Evolutionary conservation across 64 coral and sea anemone species (phyloP).

Genomic region (Stichodactyla helianthus): DNA sequence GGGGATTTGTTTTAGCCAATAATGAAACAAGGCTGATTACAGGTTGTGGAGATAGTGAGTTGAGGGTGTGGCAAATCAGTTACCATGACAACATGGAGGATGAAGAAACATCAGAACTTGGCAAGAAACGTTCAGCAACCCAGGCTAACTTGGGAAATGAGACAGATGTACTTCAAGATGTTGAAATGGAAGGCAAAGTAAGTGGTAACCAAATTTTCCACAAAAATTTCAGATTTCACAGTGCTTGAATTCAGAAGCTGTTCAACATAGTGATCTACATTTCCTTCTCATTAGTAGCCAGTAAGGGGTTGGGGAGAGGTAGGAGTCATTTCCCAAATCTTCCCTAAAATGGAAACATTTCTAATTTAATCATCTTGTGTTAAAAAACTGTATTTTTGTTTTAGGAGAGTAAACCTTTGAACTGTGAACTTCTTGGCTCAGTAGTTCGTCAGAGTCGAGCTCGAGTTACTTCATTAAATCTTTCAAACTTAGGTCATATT

Average conservation of each 20-base stretch:
- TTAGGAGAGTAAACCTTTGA: conserved; percentile 38
- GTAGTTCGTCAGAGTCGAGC: conserved; percentile 69
- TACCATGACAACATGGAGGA: conserved; percentile 2
- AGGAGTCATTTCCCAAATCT: too few species aligned
- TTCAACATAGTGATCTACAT: too few species aligned
- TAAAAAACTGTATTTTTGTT: not conserved
- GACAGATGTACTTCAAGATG: not conserved
- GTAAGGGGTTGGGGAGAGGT: too few species aligned
- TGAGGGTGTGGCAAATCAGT: conserved; percentile 87
- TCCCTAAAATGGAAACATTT: too few species aligned
- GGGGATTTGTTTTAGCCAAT: conserved; percentile 65
- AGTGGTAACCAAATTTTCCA: not conserved
- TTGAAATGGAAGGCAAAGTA: not conserved
- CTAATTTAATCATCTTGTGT: not conserved
- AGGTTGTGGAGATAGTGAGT: conserved; percentile 94
- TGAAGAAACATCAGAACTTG: not conserved
- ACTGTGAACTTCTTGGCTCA: conserved; percentile 82
- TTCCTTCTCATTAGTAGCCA: too few species aligned
- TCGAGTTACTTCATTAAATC: conserved; percentile 68
- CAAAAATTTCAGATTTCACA: not conserved
- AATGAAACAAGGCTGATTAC: conserved; percentile 83
- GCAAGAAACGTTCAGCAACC: not conserved
- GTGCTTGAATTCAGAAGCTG: too few species aligned
- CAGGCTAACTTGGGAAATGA: not conserved
- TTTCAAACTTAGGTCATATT: conserved; percentile 57